Evolutionary conservation across 2,888 invertebrate species (phyloP).

Genomic region (Dorcus parallelipipedus): DNA sequence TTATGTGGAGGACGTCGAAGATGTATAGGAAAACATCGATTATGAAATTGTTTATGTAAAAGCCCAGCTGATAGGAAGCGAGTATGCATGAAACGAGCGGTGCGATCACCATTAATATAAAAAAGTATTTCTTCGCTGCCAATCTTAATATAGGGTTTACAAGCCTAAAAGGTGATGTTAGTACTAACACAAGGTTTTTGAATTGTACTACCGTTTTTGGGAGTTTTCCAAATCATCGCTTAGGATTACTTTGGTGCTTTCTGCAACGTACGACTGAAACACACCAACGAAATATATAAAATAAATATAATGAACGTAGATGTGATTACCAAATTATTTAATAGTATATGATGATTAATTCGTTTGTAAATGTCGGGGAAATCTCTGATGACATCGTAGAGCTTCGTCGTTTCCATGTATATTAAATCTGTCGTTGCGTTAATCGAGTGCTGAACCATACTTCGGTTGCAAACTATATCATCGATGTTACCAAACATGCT

Average conservation of each 20-base stretch:
- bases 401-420: neutral
- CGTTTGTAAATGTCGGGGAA: conserved; percentile 10
- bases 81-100: conserved; percentile 17
- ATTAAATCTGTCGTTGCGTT: conserved; percentile 8
- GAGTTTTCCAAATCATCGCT: too few relatives aligned
- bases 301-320: neutral
- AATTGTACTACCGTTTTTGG: too few relatives aligned
- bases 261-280: neutral
- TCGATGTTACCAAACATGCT: conserved; percentile 17
- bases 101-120: neutral
- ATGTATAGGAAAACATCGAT: conserved; percentile 10
- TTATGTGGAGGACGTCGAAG: conserved; percentile 21
- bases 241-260: too few relatives aligned
- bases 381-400: conserved; percentile 1
- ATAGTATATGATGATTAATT: conserved; percentile 15
- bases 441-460: conserved; percentile 8
- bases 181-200: too few relatives aligned
- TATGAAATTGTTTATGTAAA: neutral
- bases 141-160: neutral
- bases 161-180: neutral
- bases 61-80: conserved; percentile 19
- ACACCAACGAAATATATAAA: neutral
- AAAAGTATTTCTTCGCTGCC: neutral
- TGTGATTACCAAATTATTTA: conserved; percentile 19
- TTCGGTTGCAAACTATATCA: conserved; percentile 6